A percentile compares a stretch with the other conserved stretches of the same genome.
phyloP scores from a whole-genome alignment of 2,888 invertebrate genomes.

The Nephrotoma guestfalica region DNA sequence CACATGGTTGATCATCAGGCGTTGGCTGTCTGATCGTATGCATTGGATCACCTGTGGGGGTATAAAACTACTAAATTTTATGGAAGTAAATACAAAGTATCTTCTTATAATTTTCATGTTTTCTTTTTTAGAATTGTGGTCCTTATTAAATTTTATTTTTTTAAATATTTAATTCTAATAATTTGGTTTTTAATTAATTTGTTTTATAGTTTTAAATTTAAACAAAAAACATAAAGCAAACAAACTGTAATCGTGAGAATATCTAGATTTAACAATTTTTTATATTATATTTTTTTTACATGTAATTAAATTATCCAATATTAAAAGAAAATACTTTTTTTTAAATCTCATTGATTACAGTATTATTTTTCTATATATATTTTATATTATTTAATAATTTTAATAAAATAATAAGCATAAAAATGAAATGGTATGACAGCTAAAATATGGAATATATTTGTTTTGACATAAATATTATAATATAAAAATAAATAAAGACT shows the following conservation, averaged over 20 bases:
- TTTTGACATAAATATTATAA: background rate
- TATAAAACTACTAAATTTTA: constrained; percentile 5
- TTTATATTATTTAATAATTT: background rate
- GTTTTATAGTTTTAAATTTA: background rate
- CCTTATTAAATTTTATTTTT: background rate
- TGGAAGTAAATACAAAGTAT: constrained; percentile 4
- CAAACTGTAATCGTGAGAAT: constrained; percentile 5
- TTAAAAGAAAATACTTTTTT: background rate
- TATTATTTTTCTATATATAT: background rate
- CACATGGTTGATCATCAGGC: constrained; percentile 26
- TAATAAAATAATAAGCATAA: constrained; percentile 2
- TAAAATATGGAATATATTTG: background rate
- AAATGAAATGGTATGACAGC: background rate
- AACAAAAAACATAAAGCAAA: constrained; percentile 5
- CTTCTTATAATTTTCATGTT: background rate
- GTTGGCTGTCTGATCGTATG: constrained; percentile 8
- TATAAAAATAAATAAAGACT: background rate
- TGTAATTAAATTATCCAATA: background rate
- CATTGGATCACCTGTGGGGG: constrained; percentile 2
- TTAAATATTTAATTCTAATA: background rate
- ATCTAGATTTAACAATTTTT: background rate
- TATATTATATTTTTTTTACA: background rate
- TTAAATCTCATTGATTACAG: constrained; percentile 3
- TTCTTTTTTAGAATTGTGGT: background rate
- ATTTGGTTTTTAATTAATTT: background rate